Conservation (phyloP, 2,113 vertebrate species). For the Colius striatus region DNA sequence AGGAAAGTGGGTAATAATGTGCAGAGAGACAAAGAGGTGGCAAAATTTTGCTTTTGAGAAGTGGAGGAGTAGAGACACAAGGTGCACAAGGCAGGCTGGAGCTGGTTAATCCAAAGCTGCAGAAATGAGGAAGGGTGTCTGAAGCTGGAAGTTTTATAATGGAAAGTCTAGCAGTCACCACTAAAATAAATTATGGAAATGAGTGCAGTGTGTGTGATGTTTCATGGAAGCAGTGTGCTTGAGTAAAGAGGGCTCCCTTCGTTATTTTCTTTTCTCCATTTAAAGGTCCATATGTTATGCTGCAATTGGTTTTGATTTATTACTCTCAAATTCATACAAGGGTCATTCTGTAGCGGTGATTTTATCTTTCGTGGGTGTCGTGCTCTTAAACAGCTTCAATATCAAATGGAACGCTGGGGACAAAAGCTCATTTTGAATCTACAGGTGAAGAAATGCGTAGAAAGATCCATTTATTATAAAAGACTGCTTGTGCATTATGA, state of each 20-base stretch:
- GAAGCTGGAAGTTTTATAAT: slow-evolving; percentile 17
- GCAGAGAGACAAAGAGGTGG: background rate
- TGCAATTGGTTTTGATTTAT: background rate
- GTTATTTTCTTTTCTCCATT: background rate
- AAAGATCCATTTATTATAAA: background rate
- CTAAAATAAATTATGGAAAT: background rate
- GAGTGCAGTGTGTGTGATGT: background rate
- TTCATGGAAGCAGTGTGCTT: slow-evolving; percentile 13
- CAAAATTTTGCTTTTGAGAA: background rate
- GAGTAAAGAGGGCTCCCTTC: background rate
- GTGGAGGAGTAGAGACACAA: background rate
- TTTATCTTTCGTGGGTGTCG: background rate
- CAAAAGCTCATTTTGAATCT: background rate
- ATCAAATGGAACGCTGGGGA: background rate
- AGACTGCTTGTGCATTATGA: background rate
- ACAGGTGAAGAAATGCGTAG: background rate
- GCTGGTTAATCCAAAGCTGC: background rate
- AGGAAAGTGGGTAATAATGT: background rate
- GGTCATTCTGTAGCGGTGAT: background rate
- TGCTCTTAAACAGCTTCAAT: background rate
- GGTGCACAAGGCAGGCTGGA: background rate
- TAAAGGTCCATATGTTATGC: background rate
- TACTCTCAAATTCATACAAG: background rate
- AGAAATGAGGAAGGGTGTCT: background rate
- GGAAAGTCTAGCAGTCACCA: slow-evolving; percentile 1